Evolutionary conservation across 2,888 invertebrate species (phyloP), one percentile per base, ranked within the genome.

Genomic region (Amphipoea lucens): DNA sequence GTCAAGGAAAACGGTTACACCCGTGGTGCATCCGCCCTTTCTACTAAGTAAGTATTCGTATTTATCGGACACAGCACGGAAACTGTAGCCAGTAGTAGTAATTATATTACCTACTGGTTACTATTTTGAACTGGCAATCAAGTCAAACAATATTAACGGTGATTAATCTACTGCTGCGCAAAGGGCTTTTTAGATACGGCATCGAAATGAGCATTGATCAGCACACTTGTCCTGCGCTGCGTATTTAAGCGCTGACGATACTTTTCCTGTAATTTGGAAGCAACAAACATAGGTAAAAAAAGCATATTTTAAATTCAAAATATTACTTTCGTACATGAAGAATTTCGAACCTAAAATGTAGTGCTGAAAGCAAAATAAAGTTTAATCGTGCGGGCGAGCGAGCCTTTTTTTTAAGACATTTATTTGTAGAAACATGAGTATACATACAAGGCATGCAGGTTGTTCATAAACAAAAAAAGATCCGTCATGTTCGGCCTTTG

Each of bases 1-100:
- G 69, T 70, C 23, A 65, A 45, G 36, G 36, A 23, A 40, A 69
- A 84, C 36, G 11, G 48, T 40, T 42, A 23, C 29, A 17, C 40
- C 42, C 48, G n/a, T 17, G 51, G 83, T n/a, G 76, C 57, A n/a
- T 66, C 11, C 36, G 1, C 12, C 51, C n/a, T 78, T 62, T 62
- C 17, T 12, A 83, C 12, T 40, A 40, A 40, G 40, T 40, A 40
- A 40, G 40, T 40, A 7, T 60, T 48, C 11, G 14, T 57, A 29
- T n/a, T 45, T 48, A 42, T 20, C 23, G 36, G 48, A 67, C 40
- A 48, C 14, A 62, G 11, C 7, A 40, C 40, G 20, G 48, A 40
- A 79, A 51, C 4, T 60, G 17, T 74, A n/a, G 17, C 42, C 11
- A 12, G 54, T 29, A 51, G 20, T 12, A 36, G 5, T 67, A 45